A percentile compares a stretch with the other conserved stretches of the same genome.
Evolutionary conservation across 1,140 invertebrate genomes (phyloP).

Genomic region (Drosophila hydei): DNA sequence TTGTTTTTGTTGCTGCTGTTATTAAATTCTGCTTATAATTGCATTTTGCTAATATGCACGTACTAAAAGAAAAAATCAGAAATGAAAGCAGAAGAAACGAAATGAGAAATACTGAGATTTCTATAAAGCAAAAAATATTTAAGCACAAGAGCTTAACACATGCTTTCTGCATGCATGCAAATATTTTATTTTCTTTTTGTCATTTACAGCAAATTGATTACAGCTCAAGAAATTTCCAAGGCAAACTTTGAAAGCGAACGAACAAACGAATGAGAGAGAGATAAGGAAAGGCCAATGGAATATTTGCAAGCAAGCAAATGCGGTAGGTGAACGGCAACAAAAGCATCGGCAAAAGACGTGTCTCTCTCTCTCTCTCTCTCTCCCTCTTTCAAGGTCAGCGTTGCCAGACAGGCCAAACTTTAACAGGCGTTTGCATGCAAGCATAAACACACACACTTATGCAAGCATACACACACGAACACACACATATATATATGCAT

Average conservation of each 20-base stretch:
- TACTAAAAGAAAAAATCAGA: neutral
- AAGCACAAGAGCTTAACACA: neutral
- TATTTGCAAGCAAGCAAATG: slow-evolving; percentile 28
- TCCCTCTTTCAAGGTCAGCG: slow-evolving; percentile 42
- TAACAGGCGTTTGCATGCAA: neutral
- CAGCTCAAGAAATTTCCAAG: slow-evolving; percentile 24
- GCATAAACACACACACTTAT: neutral
- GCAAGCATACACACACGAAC: neutral
- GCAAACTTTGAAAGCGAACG: neutral
- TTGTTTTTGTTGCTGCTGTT: neutral
- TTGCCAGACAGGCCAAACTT: slow-evolving; percentile 38
- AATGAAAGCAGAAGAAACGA: neutral
- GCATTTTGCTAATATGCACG: slow-evolving; percentile 8
- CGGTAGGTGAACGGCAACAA: neutral
- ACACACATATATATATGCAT: too few species aligned
- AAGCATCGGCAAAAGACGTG: neutral
- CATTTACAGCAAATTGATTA: slow-evolving; percentile 19
- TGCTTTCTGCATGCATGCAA: neutral
- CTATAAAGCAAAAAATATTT: neutral
- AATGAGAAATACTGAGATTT: neutral
- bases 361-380: too few species aligned
- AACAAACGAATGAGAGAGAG: neutral
- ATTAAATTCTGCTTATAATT: neutral
- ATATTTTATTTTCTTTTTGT: neutral
- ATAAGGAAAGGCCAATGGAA: slow-evolving; percentile 34